Evolutionary conservation across 92 coral and sea anemone species (phyloP).

Genomic region (Actinostola sp.): DNA sequence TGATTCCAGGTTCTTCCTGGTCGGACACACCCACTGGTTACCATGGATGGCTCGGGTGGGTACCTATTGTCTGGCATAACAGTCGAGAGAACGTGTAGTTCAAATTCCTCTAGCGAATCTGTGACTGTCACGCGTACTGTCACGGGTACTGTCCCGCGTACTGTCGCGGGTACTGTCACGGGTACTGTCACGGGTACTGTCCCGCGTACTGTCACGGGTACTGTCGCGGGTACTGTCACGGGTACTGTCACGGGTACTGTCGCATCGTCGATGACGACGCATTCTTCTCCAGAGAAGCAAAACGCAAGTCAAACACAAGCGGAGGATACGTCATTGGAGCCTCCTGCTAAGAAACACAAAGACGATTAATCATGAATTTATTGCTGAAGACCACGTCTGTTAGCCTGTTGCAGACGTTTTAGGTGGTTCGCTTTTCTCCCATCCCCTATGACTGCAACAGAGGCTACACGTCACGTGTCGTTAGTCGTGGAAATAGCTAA

Average conservation of each 20-base stretch:
- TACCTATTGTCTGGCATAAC: constrained; percentile 91
- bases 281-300: background rate
- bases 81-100: constrained; percentile 41
- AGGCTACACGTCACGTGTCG: no score
- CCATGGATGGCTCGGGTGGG: constrained; percentile 88
- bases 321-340: background rate
- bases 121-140: no score
- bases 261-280: background rate
- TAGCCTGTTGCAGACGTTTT: background rate
- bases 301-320: background rate
- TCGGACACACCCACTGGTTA: constrained; percentile 88
- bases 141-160: no score
- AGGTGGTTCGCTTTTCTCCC: no score
- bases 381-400: background rate
- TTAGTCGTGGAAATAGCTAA: no score
- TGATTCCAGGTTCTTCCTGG: constrained; percentile 76
- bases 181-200: no score
- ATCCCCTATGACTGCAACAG: no score
- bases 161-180: no score
- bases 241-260: no score
- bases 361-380: background rate
- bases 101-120: background rate
- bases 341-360: constrained; percentile 17
- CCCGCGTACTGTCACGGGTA: no score
- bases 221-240: no score